Evolutionary conservation across 2,113 vertebrate species (phyloP).

Genomic region (Corythaeola cristata): DNA sequence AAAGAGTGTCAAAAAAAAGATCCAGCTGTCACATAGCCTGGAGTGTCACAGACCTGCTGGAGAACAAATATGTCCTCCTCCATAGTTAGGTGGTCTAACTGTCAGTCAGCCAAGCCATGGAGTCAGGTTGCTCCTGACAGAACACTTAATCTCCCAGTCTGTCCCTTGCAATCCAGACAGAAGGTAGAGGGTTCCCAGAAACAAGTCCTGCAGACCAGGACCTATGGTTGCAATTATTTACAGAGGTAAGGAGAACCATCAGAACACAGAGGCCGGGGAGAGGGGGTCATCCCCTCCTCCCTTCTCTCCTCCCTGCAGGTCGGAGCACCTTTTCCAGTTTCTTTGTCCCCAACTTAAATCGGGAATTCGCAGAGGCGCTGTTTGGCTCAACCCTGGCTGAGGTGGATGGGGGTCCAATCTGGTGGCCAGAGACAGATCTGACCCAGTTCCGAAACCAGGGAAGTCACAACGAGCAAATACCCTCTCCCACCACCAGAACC

Average conservation of each 20-base stretch:
- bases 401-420: no score
- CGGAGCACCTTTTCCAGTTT: no score
- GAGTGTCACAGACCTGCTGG: neutral
- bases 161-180: neutral
- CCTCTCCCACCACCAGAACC: no score
- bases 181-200: neutral
- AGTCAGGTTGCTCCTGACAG: neutral
- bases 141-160: neutral
- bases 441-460: no score
- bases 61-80: neutral
- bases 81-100: neutral
- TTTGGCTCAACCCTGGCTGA: no score
- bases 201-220: neutral
- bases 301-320: no score
- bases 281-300: no score
- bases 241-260: neutral
- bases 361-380: no score
- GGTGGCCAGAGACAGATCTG: no score
- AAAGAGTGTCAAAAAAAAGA: neutral
- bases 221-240: neutral
- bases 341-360: no score
- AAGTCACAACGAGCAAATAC: no score
- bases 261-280: neutral
- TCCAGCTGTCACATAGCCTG: neutral
- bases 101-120: neutral